A percentile compares a stretch with the other conserved stretches of the same genome.
Evolutionary conservation across 1,140 invertebrate species (phyloP).

Genomic region (Ladona fulva): DNA sequence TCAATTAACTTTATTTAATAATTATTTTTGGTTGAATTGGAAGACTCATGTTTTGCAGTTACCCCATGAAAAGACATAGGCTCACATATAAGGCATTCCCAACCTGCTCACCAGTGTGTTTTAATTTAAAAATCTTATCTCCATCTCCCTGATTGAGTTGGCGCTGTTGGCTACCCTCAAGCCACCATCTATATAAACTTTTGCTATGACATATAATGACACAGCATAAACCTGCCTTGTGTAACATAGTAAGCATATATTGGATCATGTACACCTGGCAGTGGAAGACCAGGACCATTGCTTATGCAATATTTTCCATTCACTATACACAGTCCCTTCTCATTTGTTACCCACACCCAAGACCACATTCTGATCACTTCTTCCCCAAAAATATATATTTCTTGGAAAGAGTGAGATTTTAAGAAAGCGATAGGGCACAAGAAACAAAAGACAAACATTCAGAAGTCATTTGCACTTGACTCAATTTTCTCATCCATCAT

Average conservation of each 20-base stretch:
- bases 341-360: not conserved
- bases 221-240: not conserved
- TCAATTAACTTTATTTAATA: constrained; percentile 5
- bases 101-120: constrained; percentile 3
- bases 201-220: too few relatives aligned
- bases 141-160: not conserved
- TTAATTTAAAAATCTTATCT: constrained; percentile 1
- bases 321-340: not conserved
- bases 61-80: constrained; percentile 8
- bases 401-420: not conserved
- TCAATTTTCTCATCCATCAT: not conserved
- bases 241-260: not conserved
- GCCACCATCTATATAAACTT: not conserved
- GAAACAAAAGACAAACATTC: not conserved
- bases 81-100: constrained; percentile 8
- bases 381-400: constrained; percentile 4
- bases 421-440: not conserved
- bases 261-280: constrained; percentile 7
- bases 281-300: constrained; percentile 2
- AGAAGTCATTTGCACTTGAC: not conserved
- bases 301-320: not conserved
- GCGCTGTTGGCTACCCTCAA: not conserved
- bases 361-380: not conserved
- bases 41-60: constrained; percentile 9
- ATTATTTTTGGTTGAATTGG: constrained; percentile 9